Evolutionary conservation across 2,888 invertebrate species (phyloP), one percentile per base, ranked within the genome.

Genomic region (Nomada lathburiana): DNA sequence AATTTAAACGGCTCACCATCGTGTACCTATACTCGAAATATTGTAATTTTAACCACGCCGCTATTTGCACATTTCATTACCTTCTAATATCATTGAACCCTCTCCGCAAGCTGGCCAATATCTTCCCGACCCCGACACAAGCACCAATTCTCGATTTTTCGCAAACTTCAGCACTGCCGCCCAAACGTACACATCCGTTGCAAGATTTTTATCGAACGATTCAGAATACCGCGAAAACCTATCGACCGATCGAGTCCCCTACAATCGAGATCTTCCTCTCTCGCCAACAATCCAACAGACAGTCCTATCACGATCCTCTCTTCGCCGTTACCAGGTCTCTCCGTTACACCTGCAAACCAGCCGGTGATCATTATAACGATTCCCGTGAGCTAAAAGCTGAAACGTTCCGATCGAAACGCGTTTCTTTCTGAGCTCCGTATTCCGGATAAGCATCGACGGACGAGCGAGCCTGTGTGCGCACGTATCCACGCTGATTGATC

Each of bases 401-500:
- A 75, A 69, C 73, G 64, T 60, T 55, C 60, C 74, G 76, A 86
- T 85, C 83, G 73, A 53, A 7, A 18, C 20, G 36, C 76, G 77
- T 81, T 78, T 69, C 76, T 76, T 80, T 75, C 73, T 29, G 69
- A 60, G 62, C 26, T 53, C 53, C 74, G 70, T 23, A 10, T 23
- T 36, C n/a, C 20, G 53, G 72, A 64, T 52, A 70, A 68, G 57
- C 53, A 65, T 72, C 71, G 72, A 64, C 44, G 36, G 44, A 20
- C 63, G 62, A 72, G 57, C 44, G 47, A 44, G 16, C 29, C 47
- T 62, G 13, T 52, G 74, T 65, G 71, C 55, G 77, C 80, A 59
- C 76, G 80, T 77, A 85, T 86, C 70, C 84, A 75, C 63, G 80
- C 85, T 89, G 92, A 92, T 91, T 91, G 92, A 92, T 92, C 92